Base-by-base conservation (phyloP, 2,797 vertebrate genomes). In the Bradypus variegatus region DNA sequence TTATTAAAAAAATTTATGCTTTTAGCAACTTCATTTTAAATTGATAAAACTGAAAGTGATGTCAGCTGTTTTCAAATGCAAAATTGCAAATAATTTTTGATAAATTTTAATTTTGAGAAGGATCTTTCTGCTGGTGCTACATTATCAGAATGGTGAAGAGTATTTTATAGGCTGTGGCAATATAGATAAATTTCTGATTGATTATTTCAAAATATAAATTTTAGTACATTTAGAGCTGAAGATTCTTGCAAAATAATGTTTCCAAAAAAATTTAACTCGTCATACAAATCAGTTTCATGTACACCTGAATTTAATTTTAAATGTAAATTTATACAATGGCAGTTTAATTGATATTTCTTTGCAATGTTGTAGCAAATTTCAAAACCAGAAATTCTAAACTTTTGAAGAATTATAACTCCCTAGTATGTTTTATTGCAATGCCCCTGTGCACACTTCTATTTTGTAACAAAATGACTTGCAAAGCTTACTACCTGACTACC, bases 11-110 rank as follows among this genome's bases (percentile, higher is more conserved):
- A 75, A 50, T 45, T 80, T 92, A 89, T 93, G 69, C 84, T 93
- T 84, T 88, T 36, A 93, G 73, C 29, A 67, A 85, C 69, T 93
- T 94, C 11, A 58, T 88, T 94, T 89, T 86, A 73, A 80, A 31
- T 50, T 21, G 7, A 65, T 78, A 62, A 62, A 78, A 88, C 8
- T 67, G 38, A 88, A 92, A 92, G 50, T 33, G 91, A 70, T 36
- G 19, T 81, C 72, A 48, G 9, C 81, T 53, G 10, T 76, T 87
- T 86, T 83, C 31, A 86, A 91, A 82, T 79, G 21, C 7, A 93
- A 79, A 75, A 55, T 29, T 79, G 7, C 14, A 80, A 64, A 38
- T 62, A 75, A 81, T 67, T 94, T 88, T 91, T 64, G 25, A 41
- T 70, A 70, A 75, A 58, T 82, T 81, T 76, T 45, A 65, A 65